Base-by-base conservation (phyloP, 2,797 vertebrate genomes). In the Coranthus polyacanthus region DNA sequence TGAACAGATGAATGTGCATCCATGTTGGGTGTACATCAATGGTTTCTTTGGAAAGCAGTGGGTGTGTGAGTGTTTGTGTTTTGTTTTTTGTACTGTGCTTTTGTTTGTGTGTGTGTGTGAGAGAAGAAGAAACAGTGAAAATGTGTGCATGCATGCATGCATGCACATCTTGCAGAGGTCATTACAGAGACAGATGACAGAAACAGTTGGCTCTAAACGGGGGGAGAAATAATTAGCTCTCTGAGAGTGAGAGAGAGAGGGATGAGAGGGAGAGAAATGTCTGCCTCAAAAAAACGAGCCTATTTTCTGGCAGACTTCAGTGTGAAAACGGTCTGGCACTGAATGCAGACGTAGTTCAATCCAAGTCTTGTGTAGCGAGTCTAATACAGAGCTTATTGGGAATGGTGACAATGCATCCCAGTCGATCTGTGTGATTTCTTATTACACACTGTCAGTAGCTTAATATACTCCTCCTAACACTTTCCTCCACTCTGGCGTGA, bases 151-250 rank as follows among this genome's bases (percentile, higher is more conserved):
- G 77, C 61, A 44, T 60, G 72, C 73, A 72, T 68, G 68, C 65
- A 56, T 67, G 47, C 81, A 58, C 56, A 81, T 86, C 86, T 87
- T 88, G 86, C 85, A 81, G 78, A 89, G 88, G 90, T 92, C 88
- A 84, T 91, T 88, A 82, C 68, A 68, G 85, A 89, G 89, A 90
- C 86, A 92, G 88, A 92, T 90, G 88, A 90, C 81, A 87, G 86
- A 91, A 91, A 89, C 89, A 90, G 86, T 92, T 90, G 91, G 89
- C 82, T 84, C 78, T 82, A 84, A 91, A 88, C 37, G 57, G 79
- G 70, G 62, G 70, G 67, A 86, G 82, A 88, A 89, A 91, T 90
- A 91, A 92, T 91, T 88, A 91, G 85, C 78, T 84, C 70, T 80
- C 65, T 34, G 74, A 83, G 68, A 83, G 70, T 32, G 53, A 54